Base-by-base conservation (phyloP, 2,888 invertebrate species). In the Galeruca laticollis region DNA sequence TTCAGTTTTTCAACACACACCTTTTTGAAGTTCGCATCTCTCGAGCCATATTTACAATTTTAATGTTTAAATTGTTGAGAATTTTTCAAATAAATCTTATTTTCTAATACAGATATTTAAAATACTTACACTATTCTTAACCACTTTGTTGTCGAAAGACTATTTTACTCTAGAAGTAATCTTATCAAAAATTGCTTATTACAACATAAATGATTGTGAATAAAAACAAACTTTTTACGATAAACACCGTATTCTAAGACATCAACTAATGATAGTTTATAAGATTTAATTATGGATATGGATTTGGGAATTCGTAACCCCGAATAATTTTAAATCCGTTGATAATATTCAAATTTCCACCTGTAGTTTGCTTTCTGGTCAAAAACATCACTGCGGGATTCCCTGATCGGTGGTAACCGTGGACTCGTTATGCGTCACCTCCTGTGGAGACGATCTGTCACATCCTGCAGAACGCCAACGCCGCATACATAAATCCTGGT, bases 401-500 rank as follows among this genome's bases (percentile, higher is more conserved):
- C 43, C 26, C 33, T 9, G 54, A 1, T 9, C 15, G 52, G 11
- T 35, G 18, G 52, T 52, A 15, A 15, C 26, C n/a, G 40, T 40
- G 56, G 47, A 47, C 61, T 66, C 70, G 70, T 70, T 70, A 70
- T 62, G 43, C 56, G 31, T 47, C 70, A 26, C 64, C 66, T 59
- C 70, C 70, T 37, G 66, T 40, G 52, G 70, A 62, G 70, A 70
- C 20, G 57, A 40, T 54, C 35, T 66, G 70, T 70, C 70, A 66
- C 59, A 52, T 70, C 62, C 70, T 61, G 66, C 66, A 66, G 66
- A 56, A 66, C 66, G 51, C 43, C 33, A 49, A 49, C 51, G 62
- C 70, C 70, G 70, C 66, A 66, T 62, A 66, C 66, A 70, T 70
- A 62, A 70, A 70, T 70, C 57, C 49, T 52, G 51, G 31, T 60